Conservation (phyloP, 2,888 invertebrate species). For the Synergus japonicus region DNA sequence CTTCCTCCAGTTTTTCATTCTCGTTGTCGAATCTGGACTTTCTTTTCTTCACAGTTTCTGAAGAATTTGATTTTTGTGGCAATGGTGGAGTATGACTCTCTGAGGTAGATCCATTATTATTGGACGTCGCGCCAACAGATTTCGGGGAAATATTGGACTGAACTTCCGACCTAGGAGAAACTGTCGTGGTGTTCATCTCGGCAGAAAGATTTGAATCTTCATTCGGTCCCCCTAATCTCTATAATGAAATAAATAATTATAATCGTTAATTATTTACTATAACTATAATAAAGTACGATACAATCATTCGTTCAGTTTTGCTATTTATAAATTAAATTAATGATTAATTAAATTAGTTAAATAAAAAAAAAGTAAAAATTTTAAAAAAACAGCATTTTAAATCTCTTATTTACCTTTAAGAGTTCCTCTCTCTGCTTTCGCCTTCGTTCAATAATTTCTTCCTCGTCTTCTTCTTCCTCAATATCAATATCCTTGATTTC, state of each 20-base stretch:
- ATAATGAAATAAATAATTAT: slow-evolving; percentile 49
- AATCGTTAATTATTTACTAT: too few relatives aligned
- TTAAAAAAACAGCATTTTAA: not conserved
- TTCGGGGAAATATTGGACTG: slow-evolving; percentile 65
- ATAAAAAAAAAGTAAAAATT: slow-evolving; percentile 24
- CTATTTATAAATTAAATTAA: slow-evolving; percentile 38
- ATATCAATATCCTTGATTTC: slow-evolving; percentile 85
- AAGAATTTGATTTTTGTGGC: slow-evolving; percentile 69
- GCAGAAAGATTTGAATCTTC: slow-evolving; percentile 79
- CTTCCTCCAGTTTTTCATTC: slow-evolving; percentile 61
- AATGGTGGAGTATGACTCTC: slow-evolving; percentile 74
- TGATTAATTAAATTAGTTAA: slow-evolving; percentile 43
- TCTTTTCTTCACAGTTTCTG: slow-evolving; percentile 63
- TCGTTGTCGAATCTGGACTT: slow-evolving; percentile 66
- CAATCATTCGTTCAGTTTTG: too few relatives aligned
- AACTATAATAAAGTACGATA: too few relatives aligned
- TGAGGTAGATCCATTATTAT: slow-evolving; percentile 72
- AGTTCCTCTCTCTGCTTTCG: slow-evolving; percentile 93
- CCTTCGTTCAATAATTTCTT: slow-evolving; percentile 93
- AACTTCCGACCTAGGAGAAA: slow-evolving; percentile 57
- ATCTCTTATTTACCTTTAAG: slow-evolving; percentile 83
- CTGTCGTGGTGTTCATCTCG: slow-evolving; percentile 64
- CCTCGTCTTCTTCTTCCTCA: slow-evolving; percentile 94
- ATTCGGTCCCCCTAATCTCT: slow-evolving; percentile 80
- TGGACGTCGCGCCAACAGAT: slow-evolving; percentile 66